Evolutionary conservation across 2,888 invertebrate species (phyloP).

Genomic region (Elysia crispata): DNA sequence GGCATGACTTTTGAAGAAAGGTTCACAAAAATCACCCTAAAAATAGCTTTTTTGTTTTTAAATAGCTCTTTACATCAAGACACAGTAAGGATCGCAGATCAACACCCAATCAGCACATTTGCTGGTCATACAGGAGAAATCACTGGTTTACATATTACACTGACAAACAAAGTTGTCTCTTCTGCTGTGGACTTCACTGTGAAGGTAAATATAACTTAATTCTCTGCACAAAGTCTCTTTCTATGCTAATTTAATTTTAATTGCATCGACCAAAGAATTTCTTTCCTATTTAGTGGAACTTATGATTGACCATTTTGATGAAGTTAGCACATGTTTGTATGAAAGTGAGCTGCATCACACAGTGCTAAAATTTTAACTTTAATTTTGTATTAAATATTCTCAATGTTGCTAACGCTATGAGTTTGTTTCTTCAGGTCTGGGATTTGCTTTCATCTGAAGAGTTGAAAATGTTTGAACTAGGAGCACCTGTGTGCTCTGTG

Average conservation of each 20-base stretch:
- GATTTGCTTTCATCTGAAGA: constrained; percentile 40
- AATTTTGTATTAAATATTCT: no score
- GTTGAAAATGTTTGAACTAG: constrained; percentile 49
- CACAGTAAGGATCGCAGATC: constrained; percentile 33
- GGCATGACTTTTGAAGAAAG: no score
- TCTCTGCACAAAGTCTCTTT: background rate
- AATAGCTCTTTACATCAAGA: constrained; percentile 34
- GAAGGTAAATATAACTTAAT: constrained; percentile 27
- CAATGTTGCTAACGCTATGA: no score
- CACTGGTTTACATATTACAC: constrained; percentile 40
- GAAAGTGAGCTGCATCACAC: no score
- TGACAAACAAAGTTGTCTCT: constrained; percentile 40
- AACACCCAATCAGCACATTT: constrained; percentile 44
- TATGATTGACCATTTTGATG: no score
- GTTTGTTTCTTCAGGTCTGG: constrained; percentile 40
- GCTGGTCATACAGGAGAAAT: constrained; percentile 46
- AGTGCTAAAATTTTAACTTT: no score
- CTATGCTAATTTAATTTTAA: background rate
- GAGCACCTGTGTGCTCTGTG: constrained; percentile 37
- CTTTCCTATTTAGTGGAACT: background rate
- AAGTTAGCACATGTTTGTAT: no score
- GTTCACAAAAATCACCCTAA: no score
- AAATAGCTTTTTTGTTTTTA: no score
- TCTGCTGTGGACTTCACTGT: constrained; percentile 43
- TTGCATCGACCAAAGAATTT: background rate